These are phyloP conservation scores for Pseudorhombus dupliciocellatus DNA, from an alignment of 2,113 vertebrate species.

Conservation along the genomic window DNA sequence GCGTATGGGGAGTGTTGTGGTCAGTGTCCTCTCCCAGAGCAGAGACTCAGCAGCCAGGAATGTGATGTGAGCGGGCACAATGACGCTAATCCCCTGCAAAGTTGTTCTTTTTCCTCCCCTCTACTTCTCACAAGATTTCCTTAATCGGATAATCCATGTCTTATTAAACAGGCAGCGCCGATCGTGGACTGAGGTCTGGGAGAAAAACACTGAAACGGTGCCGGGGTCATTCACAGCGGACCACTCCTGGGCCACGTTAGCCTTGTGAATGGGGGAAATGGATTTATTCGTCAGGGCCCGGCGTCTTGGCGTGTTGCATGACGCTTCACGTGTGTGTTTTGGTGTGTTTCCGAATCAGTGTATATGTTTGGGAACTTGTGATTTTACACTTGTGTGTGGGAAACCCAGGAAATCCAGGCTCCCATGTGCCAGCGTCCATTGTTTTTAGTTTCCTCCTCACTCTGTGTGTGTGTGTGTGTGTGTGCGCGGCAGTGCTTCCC, in stretches of 20 bases:
- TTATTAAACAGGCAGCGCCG: conserved; percentile 41
- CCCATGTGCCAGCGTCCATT: conserved; percentile 78
- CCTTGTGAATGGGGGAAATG: conserved; percentile 20
- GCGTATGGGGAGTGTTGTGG: neutral
- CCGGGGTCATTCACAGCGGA: conserved; percentile 8
- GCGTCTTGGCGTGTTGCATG: conserved; percentile 33
- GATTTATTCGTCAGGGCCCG: conserved; percentile 15
- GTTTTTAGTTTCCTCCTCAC: conserved; percentile 74
- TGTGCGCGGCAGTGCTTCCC: conserved; percentile 58
- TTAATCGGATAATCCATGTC: conserved; percentile 67
- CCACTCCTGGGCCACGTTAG: conserved; percentile 13
- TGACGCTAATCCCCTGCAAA: conserved; percentile 54
- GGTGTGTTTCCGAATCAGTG: conserved; percentile 38
- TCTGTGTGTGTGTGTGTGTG: conserved; percentile 30
- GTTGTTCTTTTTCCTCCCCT: conserved; percentile 54
- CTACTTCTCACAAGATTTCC: conserved; percentile 61
- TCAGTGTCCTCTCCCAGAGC: conserved; percentile 33
- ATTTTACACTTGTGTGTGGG: conserved; percentile 79
- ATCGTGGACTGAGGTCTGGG: conserved; percentile 42
- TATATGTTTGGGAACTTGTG: conserved; percentile 63
- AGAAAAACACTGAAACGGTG: conserved; percentile 42
- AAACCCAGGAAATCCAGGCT: conserved; percentile 80
- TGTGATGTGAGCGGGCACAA: conserved; percentile 43
- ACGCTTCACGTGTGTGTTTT: conserved; percentile 25
- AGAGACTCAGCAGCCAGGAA: conserved; percentile 59